Percentiles rank a stretch among this genome's conserved stretches.
Conservation (phyloP, 2,888 invertebrate species). For the Chymomyza amoena region DNA sequence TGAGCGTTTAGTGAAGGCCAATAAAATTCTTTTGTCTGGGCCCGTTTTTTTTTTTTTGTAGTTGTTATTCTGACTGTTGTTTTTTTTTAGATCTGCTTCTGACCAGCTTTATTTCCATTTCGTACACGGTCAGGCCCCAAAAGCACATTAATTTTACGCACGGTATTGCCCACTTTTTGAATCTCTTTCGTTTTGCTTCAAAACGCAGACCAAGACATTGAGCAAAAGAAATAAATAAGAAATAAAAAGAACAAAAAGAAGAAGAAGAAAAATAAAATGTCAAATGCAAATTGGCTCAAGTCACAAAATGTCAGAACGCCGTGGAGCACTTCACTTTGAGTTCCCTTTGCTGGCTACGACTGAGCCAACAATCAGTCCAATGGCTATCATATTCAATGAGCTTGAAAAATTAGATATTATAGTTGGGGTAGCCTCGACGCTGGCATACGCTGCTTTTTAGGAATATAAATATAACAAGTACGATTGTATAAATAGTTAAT, state of each 20-base stretch:
- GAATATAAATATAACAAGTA: too few species aligned
- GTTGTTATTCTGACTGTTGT: constrained; percentile 2
- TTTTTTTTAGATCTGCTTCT: constrained; percentile 6
- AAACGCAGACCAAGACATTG: not conserved
- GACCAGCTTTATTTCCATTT: constrained; percentile 39
- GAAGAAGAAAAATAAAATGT: constrained; percentile 13
- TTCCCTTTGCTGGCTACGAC: not conserved
- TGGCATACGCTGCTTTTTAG: not conserved
- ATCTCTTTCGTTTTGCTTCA: not conserved
- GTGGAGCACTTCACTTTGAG: not conserved
- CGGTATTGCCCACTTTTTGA: not conserved
- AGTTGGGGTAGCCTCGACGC: not conserved
- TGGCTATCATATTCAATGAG: not conserved
- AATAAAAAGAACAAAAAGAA: not conserved
- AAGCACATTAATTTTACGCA: constrained; percentile 37
- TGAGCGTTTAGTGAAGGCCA: constrained; percentile 73
- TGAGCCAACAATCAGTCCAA: not conserved
- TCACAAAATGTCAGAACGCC: not conserved
- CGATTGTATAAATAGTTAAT: too few species aligned
- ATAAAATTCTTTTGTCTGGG: constrained; percentile 70
- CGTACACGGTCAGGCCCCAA: constrained; percentile 19
- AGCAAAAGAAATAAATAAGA: constrained; percentile 8
- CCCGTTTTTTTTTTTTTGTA: constrained; percentile 31
- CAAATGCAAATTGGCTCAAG: constrained; percentile 19
- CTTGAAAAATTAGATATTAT: not conserved